Base-by-base conservation (phyloP, 2,888 invertebrate genomes). In the Hyles lineata region DNA sequence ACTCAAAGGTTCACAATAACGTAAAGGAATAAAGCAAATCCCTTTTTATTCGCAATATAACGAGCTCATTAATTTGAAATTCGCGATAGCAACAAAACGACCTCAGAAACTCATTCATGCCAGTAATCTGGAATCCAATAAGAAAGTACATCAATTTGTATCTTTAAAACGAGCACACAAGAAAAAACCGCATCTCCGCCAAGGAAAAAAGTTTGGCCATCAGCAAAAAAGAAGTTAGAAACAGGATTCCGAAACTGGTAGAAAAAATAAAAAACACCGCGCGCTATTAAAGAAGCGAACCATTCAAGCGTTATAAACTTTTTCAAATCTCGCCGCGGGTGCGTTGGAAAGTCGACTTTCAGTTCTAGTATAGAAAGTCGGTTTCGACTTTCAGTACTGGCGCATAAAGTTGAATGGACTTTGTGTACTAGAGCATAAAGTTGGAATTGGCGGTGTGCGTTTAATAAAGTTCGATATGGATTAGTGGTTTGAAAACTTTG, bases 401-500 rank as follows among this genome's bases (percentile, higher is more conserved):
- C 21, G 58, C 11, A 43, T 43, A 67, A 72, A 72, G 58, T 72
- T 32, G 43, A 72, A 72, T 67, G 74, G 78, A 81, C 83, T 83
- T 81, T 87, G 86, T 82, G 75, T 55, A 74, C 73, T 76, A 74
- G 76, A 71, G 25, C 19, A 75, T 87, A 87, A 83, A 86, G 89
- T 87, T 84, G 81, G 79, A 82, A 87, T 88, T 87, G 83, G 86
- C 78, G 79, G 77, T 81, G 83, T 80, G 80, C 80, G 84, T 82
- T 84, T 85, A 84, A 80, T 75, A 80, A 85, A 87, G 84, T 89
- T 87, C 83, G 81, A 85, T 88, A 86, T 85, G 85, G 89, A 90
- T 90, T 90, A 88, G 90, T 84, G 86, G 87, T 85, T 74, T 78
- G 80, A 80, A 81, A 85, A 80, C 84, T 82, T 72, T 35, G 70